Conservation (phyloP, 2,888 invertebrate genomes). For the Scelioninae gen. 2 region DNA sequence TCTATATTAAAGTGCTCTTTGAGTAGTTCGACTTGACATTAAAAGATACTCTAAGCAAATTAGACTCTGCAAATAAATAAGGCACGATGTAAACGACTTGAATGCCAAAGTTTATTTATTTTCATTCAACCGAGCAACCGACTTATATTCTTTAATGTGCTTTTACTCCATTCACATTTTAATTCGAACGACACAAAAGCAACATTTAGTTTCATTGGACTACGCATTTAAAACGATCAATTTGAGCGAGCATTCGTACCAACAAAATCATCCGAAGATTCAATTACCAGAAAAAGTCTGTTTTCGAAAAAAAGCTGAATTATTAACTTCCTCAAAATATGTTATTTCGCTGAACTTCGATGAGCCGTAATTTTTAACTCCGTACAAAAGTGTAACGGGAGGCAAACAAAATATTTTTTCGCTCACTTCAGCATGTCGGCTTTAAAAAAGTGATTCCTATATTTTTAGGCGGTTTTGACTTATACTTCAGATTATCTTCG, state of each 20-base stretch:
- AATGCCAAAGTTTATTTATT: conserved; percentile 20
- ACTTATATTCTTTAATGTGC: background rate
- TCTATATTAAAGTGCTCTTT: conserved; percentile 40
- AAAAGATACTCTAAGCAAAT: conserved; percentile 31
- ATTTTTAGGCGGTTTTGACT: conserved; percentile 53
- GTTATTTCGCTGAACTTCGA: background rate
- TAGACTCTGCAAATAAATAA: conserved; percentile 28
- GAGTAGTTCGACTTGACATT: conserved; percentile 26
- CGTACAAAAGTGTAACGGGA: background rate
- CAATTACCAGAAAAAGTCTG: too few species aligned
- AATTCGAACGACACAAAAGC: background rate
- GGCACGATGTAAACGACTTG: background rate
- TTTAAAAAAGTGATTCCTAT: conserved; percentile 41
- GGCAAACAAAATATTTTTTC: conserved; percentile 4
- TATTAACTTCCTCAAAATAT: too few species aligned
- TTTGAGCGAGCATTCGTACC: too few species aligned
- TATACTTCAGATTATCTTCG: conserved; percentile 52
- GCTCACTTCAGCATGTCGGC: conserved; percentile 26
- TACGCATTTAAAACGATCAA: too few species aligned
- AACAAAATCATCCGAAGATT: too few species aligned
- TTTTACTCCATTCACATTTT: background rate
- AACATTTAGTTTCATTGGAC: too few species aligned
- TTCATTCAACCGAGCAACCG: conserved; percentile 13
- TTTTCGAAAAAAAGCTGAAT: too few species aligned
- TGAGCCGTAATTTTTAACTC: background rate